Evolutionary conservation across 2,888 invertebrate genomes (phyloP).

Genomic region (Cheilosia vulpina): DNA sequence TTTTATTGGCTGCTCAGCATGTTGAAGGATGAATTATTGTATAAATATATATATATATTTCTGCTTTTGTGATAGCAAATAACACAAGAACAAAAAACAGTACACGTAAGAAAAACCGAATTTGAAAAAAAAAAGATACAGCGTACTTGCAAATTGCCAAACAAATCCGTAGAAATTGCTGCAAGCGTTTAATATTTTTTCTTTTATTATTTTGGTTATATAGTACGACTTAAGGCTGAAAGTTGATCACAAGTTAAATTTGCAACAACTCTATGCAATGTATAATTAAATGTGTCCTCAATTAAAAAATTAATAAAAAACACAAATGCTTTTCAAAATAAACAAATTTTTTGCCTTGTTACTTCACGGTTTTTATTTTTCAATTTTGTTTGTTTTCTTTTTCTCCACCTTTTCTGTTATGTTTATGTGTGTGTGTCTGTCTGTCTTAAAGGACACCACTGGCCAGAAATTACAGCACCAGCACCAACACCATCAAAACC

Average conservation of each 20-base stretch:
- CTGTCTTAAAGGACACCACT: conserved; percentile 74
- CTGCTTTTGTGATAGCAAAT: conserved; percentile 76
- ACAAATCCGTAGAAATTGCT: conserved; percentile 68
- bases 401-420: conserved; percentile 57
- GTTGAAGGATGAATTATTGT: conserved; percentile 72
- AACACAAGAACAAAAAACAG: conserved; percentile 26
- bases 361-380: conserved; percentile 66
- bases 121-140: conserved; percentile 54
- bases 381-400: conserved; percentile 60
- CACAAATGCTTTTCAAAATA: conserved; percentile 59
- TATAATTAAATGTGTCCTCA: conserved; percentile 71
- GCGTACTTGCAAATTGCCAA: conserved; percentile 61
- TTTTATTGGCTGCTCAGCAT: conserved; percentile 75
- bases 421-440: conserved; percentile 68
- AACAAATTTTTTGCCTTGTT: conserved; percentile 40
- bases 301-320: conserved; percentile 24
- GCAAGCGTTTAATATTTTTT: conserved; percentile 66
- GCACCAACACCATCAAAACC: conserved; percentile 65
- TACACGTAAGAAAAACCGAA: conserved; percentile 41
- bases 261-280: conserved; percentile 71
- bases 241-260: conserved; percentile 71
- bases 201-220: conserved; percentile 21
- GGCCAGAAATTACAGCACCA: conserved; percentile 76
- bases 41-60: conserved; percentile 69
- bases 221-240: conserved; percentile 73